A percentile compares a stretch with the other conserved stretches of the same genome.
phyloP scores from a whole-genome alignment of 2,113 vertebrate species.

The Vicugna pacos region DNA sequence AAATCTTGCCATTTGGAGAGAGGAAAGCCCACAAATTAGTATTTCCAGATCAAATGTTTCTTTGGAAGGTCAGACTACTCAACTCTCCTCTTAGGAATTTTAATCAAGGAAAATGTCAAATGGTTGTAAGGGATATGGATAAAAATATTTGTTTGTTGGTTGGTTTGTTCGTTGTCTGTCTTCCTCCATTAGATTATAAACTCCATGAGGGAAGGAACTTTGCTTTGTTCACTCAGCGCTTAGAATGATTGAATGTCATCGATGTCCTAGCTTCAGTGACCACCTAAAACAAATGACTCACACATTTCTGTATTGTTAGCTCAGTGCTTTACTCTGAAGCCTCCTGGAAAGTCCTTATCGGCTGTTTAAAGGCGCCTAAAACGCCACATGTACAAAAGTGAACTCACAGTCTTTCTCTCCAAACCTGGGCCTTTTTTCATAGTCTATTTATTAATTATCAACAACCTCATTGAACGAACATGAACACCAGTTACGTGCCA shows the following conservation, averaged over 20 bases:
- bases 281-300: background rate
- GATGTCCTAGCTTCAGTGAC: background rate
- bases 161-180: background rate
- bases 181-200: background rate
- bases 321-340: background rate
- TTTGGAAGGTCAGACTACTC: background rate
- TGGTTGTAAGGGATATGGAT: background rate
- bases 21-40: background rate
- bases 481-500: too few relatives aligned
- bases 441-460: too few relatives aligned
- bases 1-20: constrained; percentile 93
- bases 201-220: background rate
- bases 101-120: constrained; percentile 7
- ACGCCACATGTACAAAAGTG: too few relatives aligned
- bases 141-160: background rate
- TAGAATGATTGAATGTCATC: background rate
- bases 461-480: too few relatives aligned
- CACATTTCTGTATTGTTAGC: background rate
- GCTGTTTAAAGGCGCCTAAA: background rate
- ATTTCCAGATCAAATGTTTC: background rate
- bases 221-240: background rate
- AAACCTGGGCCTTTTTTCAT: too few relatives aligned
- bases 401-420: too few relatives aligned
- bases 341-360: background rate
- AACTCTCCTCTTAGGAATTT: background rate